Evolutionary conservation across 2,797 vertebrate genomes (phyloP), one percentile per base, ranked within the genome.

Genomic region (Neoniphon sammara): DNA sequence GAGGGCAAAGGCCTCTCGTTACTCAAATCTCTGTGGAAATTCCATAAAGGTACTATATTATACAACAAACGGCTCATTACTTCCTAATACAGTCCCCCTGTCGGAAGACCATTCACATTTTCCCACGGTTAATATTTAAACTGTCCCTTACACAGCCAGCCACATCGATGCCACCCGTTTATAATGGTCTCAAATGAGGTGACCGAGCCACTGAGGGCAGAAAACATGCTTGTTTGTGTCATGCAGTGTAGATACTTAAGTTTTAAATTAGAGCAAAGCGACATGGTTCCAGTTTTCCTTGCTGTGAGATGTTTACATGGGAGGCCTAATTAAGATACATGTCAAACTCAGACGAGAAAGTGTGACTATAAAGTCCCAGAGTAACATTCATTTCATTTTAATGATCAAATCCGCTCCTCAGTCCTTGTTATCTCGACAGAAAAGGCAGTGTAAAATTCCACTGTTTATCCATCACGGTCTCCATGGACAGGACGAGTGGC

Each of bases 211-310:
- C 42, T 34, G 52, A 67, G 17, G 76, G 70, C 36, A 65, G 66
- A 53, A 65, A 84, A 59, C 77, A 88, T 87, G 83, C 80, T 69
- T 20, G 57, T 72, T 73, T 54, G 69, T 72, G 70, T 80, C 89
- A 84, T 81, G 87, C 75, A 3, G 66, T 70, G 62, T 14, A 72
- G 47, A 81, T 42, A 59, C 59, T 78, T 63, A 70, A 6, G 34
- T 56, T 63, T 77, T 62, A 68, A 85, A 82, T 75, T 30, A 73
- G 42, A 44, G 63, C 23, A 67, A 84, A 78, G 63, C 61, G 46
- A 77, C 59, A 79, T 68, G 50, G 47, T 66, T 88, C 78, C 80
- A 78, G 66, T 73, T 84, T 75, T 70, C 63, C 64, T 66, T 36
- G 70, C 56, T 67, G 61, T 47, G 78, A 85, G 78, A 83, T 80